Conservation (phyloP, 2,888 invertebrate genomes). For the Drosophila anceps region DNA sequence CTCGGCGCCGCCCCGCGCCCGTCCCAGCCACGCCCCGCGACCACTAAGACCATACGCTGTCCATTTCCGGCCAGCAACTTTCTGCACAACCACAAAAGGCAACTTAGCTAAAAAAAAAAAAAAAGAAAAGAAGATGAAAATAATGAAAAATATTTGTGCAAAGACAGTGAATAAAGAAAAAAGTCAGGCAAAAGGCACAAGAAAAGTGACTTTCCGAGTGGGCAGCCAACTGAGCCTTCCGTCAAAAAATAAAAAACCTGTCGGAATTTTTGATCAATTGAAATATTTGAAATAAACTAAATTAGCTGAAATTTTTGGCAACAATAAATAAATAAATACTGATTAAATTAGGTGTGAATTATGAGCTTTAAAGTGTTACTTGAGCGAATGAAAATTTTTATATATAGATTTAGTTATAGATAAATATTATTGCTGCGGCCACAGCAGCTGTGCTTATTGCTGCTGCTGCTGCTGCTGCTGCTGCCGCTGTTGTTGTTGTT, state of each 20-base stretch:
- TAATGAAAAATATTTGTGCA: conserved; percentile 60
- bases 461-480: conserved; percentile 27
- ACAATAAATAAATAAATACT: not conserved
- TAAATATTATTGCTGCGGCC: conserved; percentile 39
- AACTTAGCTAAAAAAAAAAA: conserved; percentile 25
- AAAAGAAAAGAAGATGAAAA: conserved; percentile 15
- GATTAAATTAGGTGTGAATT: not conserved
- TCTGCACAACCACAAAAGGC: conserved; percentile 59
- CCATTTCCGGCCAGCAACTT: conserved; percentile 73
- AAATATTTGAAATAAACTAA: not conserved
- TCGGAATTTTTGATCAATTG: not conserved
- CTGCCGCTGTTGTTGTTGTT: conserved; percentile 24
- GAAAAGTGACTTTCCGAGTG: conserved; percentile 32
- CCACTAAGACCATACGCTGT: conserved; percentile 30
- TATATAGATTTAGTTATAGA: conserved; percentile 25
- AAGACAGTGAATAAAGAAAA: conserved; percentile 40
- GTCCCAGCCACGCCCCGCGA: not conserved
- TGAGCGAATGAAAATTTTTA: not conserved
- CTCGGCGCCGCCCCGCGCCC: not conserved
- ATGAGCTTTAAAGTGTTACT: conserved; percentile 2
- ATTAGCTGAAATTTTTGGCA: not conserved
- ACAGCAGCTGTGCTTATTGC: conserved; percentile 25
- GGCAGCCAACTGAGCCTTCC: conserved; percentile 9
- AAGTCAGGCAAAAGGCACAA: conserved; percentile 20
- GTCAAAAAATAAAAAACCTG: not conserved